phyloP scores from a whole-genome alignment of 2,113 vertebrate genomes.

The Varanus komodoensis region DNA sequence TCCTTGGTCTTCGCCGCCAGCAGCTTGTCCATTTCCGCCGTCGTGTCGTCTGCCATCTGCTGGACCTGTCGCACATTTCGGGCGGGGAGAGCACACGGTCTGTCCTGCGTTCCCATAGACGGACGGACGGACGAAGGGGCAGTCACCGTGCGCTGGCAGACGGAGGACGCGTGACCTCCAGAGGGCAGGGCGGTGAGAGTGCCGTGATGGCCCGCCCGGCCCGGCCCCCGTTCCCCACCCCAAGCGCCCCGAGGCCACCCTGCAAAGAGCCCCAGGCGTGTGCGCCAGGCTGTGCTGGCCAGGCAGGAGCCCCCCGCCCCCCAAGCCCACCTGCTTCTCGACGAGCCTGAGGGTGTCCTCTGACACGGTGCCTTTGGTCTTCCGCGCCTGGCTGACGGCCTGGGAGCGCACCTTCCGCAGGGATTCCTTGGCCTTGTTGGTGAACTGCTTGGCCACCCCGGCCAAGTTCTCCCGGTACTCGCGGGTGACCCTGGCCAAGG shows the following conservation, averaged over 20 bases:
- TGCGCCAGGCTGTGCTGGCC: no score
- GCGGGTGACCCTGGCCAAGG: conserved; percentile 85
- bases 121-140: no score
- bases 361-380: conserved; percentile 85
- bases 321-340: conserved; percentile 89
- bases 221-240: no score
- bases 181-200: no score
- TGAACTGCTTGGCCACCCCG: conserved; percentile 91
- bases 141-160: no score
- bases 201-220: no score
- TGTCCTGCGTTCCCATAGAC: no score
- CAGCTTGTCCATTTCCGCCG: conserved; percentile 88
- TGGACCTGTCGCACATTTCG: conserved; percentile 82
- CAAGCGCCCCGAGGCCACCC: no score
- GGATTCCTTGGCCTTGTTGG: conserved; percentile 94
- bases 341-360: conserved; percentile 91
- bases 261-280: no score
- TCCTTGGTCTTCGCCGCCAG: conserved; percentile 92
- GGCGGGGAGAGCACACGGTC: no score
- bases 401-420: conserved; percentile 85
- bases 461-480: conserved; percentile 92
- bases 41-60: conserved; percentile 87
- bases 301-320: no score
- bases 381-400: conserved; percentile 86
- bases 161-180: no score